Evolutionary conservation across 2,888 invertebrate species (phyloP).

Genomic region (Myopa testacea): DNA sequence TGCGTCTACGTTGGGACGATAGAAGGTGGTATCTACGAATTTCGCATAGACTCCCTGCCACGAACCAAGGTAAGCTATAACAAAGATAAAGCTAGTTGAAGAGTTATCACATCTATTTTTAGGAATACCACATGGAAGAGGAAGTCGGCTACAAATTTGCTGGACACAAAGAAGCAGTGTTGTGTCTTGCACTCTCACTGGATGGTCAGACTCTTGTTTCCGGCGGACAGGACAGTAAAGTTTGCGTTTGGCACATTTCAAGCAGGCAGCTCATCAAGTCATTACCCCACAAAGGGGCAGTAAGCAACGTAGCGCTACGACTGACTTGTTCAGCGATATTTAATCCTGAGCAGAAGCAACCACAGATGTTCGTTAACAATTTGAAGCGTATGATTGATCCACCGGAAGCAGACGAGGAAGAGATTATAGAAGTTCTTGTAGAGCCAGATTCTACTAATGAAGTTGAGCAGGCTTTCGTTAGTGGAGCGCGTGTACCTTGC

Average conservation of each 20-base stretch:
- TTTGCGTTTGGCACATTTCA: slow-evolving; percentile 84
- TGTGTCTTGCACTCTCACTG: slow-evolving; percentile 78
- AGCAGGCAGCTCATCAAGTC: slow-evolving; percentile 80
- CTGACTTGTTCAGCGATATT: slow-evolving; percentile 73
- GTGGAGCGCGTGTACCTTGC: background rate
- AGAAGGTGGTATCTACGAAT: slow-evolving; percentile 78
- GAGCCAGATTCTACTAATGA: slow-evolving; percentile 37
- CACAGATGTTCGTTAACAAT: slow-evolving; percentile 72
- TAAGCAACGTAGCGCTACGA: slow-evolving; percentile 79
- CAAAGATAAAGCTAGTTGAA: background rate
- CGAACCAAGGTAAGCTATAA: slow-evolving; percentile 69
- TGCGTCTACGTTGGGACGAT: slow-evolving; percentile 80
- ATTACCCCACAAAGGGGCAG: slow-evolving; percentile 78
- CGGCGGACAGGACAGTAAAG: slow-evolving; percentile 79
- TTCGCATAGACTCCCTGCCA: slow-evolving; percentile 77
- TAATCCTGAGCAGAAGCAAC: slow-evolving; percentile 71
- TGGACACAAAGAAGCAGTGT: slow-evolving; percentile 79
- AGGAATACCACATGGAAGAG: slow-evolving; percentile 75
- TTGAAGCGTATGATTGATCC: slow-evolving; percentile 75
- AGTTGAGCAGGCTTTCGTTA: background rate
- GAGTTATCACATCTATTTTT: slow-evolving; percentile 18
- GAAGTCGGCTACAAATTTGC: slow-evolving; percentile 71
- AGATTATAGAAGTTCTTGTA: slow-evolving; percentile 69
- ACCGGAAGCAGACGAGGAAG: slow-evolving; percentile 54
- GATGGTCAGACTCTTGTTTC: slow-evolving; percentile 81